Evolutionary conservation across 1,140 invertebrate genomes (phyloP).

Genomic region (Zaprionus camerounensis): DNA sequence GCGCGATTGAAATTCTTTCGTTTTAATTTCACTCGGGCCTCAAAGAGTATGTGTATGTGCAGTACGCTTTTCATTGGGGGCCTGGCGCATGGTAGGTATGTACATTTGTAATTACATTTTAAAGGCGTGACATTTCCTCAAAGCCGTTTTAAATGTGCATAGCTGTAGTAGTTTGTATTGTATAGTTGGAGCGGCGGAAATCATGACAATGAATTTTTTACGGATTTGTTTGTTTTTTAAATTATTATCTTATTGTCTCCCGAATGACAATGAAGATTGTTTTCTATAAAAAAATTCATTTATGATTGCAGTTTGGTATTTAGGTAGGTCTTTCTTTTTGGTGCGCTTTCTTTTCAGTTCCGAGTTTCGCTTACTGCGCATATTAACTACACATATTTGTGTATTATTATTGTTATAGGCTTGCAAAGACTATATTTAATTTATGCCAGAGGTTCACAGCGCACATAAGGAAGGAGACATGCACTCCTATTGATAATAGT

Average conservation of each 20-base stretch:
- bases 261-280: constrained; percentile 43
- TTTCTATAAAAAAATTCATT: constrained; percentile 32
- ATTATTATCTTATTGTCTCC: constrained; percentile 69
- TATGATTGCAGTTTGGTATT: constrained; percentile 12
- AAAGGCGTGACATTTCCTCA: constrained; percentile 65
- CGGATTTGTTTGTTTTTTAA: constrained; percentile 65
- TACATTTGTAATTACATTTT: constrained; percentile 45
- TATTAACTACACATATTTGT: background rate
- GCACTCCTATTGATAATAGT: background rate
- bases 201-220: constrained; percentile 76
- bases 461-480: background rate
- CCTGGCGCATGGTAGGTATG: constrained; percentile 28
- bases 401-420: background rate
- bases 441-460: too few species aligned
- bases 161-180: constrained; percentile 45
- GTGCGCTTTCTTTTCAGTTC: constrained; percentile 6
- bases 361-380: constrained; percentile 7
- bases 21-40: background rate
- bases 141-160: constrained; percentile 55
- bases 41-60: background rate
- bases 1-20: constrained; percentile 19
- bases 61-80: constrained; percentile 32
- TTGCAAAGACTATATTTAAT: background rate
- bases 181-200: constrained; percentile 70
- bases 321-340: constrained; percentile 5